These are phyloP conservation scores for Neostethus bicornis DNA, from an alignment of 2,797 vertebrate genomes.

Conservation along the genomic window DNA sequence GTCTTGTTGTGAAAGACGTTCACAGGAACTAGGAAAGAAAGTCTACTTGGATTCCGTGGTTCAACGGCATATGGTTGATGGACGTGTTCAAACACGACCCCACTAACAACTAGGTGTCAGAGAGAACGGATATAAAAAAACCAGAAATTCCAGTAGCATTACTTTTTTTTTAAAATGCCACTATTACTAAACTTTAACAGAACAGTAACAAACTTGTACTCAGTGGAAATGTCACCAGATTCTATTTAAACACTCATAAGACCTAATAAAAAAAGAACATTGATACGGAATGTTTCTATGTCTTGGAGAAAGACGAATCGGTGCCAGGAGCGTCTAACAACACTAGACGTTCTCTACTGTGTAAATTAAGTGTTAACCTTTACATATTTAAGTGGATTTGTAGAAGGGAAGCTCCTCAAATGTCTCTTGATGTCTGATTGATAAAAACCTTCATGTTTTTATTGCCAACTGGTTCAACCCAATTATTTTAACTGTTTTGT, in stretches of 20 bases:
- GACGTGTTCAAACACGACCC: constrained; percentile 70
- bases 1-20: constrained; percentile 11
- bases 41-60: constrained; percentile 29
- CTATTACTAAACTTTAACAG: constrained; percentile 7
- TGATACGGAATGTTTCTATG: no score
- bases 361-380: no score
- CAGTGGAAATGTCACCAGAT: background rate
- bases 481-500: no score
- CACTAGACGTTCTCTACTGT: no score
- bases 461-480: no score
- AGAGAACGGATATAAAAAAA: constrained; percentile 53
- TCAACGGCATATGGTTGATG: constrained; percentile 45
- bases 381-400: no score
- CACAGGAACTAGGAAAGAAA: constrained; percentile 27
- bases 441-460: no score
- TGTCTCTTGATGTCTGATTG: no score
- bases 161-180: constrained; percentile 34
- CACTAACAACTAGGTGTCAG: constrained; percentile 48
- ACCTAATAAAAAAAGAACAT: no score
- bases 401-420: no score
- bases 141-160: constrained; percentile 71
- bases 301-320: no score
- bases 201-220: background rate
- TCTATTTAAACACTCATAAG: background rate
- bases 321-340: no score